Conservation (phyloP, 2,113 vertebrate genomes). For the Panurus biarmicus region DNA sequence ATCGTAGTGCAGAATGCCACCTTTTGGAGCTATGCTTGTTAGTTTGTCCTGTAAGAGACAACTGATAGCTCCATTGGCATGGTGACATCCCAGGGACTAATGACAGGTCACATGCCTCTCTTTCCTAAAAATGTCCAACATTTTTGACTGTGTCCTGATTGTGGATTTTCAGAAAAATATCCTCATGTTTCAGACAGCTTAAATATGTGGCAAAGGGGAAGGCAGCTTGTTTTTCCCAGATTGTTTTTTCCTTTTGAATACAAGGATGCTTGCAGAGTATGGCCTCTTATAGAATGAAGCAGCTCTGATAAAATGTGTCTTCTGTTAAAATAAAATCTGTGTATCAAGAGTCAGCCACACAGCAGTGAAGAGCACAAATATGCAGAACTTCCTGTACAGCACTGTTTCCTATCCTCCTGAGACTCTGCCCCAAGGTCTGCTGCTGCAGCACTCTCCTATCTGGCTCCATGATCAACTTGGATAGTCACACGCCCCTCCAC, state of each 20-base stretch:
- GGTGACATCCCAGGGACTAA: neutral
- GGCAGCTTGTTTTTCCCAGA: neutral
- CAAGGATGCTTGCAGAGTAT: neutral
- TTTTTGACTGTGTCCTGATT: neutral
- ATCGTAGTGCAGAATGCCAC: neutral
- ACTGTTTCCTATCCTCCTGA: neutral
- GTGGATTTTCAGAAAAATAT: neutral
- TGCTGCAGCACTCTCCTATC: neutral
- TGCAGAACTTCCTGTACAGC: neutral
- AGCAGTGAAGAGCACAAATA: rapidly evolving
- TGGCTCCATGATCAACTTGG: neutral
- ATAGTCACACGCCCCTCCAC: rapidly evolving
- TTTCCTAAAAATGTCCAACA: neutral
- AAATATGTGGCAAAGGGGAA: neutral
- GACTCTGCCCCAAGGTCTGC: neutral
- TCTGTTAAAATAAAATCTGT: neutral
- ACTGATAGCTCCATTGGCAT: neutral
- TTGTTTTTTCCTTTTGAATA: neutral
- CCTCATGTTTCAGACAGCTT: neutral
- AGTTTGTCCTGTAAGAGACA: neutral
- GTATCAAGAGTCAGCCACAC: neutral
- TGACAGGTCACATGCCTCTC: neutral
- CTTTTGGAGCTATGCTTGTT: neutral
- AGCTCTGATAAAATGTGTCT: neutral
- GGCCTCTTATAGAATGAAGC: neutral